Evolutionary conservation across 1,140 invertebrate species (phyloP), one percentile per base, ranked within the genome.

Genomic region (Hylaeus volcanicus): DNA sequence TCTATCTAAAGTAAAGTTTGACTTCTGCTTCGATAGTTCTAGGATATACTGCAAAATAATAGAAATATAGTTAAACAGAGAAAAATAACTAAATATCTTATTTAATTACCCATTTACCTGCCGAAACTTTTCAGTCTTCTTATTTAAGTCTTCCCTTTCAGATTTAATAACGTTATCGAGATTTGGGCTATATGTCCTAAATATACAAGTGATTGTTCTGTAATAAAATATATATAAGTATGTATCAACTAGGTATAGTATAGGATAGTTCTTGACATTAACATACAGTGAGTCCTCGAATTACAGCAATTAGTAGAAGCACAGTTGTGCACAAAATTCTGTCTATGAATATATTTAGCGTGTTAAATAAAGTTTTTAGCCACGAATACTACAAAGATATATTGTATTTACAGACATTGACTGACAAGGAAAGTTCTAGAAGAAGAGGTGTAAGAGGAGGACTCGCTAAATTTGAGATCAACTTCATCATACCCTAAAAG

Each of bases 1-100:
- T 87, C 88, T 93, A 84, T 95, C 94, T 84, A 92, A 88, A 81
- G 93, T 94, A 76, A 92, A 92, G 79, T 86, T 92, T 81, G 91
- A 88, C 86, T 90, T 93, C 74, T 89, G 79, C 39, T 86, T 88
- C 41, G 90, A 91, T 74, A 91, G 83, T 48, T 92, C 88, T 78
- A 93, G 68, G 85, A 90, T 84, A 71, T 90, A 88, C 91, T 93
- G 78, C 41, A 81, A 89, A 74, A 56, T 9, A 58, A 80, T 56
- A 8, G 65, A 65, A 41, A 56, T n/a, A 66, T 58, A 15, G 65
- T 53, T 64, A 61, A 37, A 1, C 37, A 11, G 55, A 68, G 9
- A 12, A 2, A 66, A 76, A 60, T 12, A 51, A 75, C 6, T 48
- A 14, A 4, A 5, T 5, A 6, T 11, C 3, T 41, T n/a, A 53